A percentile compares a stretch with the other conserved stretches of the same genome.
Conservation (phyloP, 1,140 invertebrate genomes). For the Saccostrea glomerata region DNA sequence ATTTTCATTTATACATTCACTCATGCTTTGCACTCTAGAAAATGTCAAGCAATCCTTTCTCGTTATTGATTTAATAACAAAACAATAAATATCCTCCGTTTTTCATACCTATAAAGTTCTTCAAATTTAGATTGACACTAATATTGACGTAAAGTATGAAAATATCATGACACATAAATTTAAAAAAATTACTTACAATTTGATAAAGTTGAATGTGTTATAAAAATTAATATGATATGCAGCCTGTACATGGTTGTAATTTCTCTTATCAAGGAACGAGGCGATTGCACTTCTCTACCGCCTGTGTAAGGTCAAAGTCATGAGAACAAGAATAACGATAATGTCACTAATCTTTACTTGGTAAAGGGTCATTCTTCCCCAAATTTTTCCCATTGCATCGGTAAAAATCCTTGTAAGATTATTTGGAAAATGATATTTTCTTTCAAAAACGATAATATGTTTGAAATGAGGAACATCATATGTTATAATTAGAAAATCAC, state of each 20-base stretch:
- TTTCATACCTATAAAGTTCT: too few species aligned
- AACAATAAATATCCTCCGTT: too few species aligned
- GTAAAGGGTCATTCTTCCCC: not conserved
- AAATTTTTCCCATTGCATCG: not conserved
- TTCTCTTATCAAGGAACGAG: not conserved
- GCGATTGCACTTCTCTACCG: not conserved
- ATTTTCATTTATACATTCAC: too few species aligned
- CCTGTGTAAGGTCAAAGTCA: not conserved
- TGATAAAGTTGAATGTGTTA: not conserved
- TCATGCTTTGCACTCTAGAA: too few species aligned
- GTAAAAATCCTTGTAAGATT: not conserved
- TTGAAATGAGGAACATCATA: too few species aligned
- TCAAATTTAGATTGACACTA: too few species aligned
- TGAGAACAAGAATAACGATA: not conserved
- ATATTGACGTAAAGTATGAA: too few species aligned
- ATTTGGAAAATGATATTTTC: not conserved
- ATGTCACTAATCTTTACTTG: not conserved
- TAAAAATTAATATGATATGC: not conserved
- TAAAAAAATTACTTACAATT: not conserved
- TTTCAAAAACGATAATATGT: too few species aligned
- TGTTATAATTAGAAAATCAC: too few species aligned
- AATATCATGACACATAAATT: too few species aligned
- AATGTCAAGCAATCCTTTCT: too few species aligned
- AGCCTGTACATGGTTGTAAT: not conserved
- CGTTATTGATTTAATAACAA: too few species aligned